These are phyloP conservation scores for Boloria selene DNA, from an alignment of 2,888 invertebrate species.

Conservation along the genomic window DNA sequence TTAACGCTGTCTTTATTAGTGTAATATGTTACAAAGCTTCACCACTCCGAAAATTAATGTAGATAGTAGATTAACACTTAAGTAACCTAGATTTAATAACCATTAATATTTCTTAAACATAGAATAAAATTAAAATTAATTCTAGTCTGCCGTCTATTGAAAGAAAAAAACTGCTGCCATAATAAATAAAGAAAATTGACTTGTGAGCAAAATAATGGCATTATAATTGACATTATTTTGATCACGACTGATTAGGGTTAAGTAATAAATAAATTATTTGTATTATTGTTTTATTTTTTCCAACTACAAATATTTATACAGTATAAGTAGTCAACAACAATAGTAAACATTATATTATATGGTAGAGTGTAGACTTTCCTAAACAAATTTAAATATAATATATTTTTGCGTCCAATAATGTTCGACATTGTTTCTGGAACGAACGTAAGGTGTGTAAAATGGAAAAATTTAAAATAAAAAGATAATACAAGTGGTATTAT, in stretches of 20 bases:
- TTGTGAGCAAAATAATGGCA: conserved; percentile 76
- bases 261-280: conserved; percentile 55
- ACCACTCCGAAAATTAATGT: conserved; percentile 6
- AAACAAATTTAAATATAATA: too few relatives aligned
- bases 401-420: too few relatives aligned
- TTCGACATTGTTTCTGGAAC: too few relatives aligned
- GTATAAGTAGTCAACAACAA: conserved; percentile 20
- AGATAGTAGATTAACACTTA: conserved; percentile 21
- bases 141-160: conserved; percentile 43
- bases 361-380: too few relatives aligned
- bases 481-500: too few relatives aligned
- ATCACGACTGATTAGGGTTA: conserved; percentile 63
- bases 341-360: too few relatives aligned
- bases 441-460: too few relatives aligned
- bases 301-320: conserved; percentile 30
- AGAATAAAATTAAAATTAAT: conserved; percentile 35
- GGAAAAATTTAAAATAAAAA: too few relatives aligned
- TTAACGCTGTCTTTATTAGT: conserved; percentile 38
- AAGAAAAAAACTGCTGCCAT: conserved; percentile 57
- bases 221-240: conserved; percentile 63
- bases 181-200: conserved; percentile 44
- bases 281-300: conserved; percentile 42
- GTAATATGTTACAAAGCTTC: not conserved
- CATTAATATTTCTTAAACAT: not conserved
- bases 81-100: not conserved